phyloP scores from a whole-genome alignment of 2,113 vertebrate species.

The Gymnocephalus cernua region DNA sequence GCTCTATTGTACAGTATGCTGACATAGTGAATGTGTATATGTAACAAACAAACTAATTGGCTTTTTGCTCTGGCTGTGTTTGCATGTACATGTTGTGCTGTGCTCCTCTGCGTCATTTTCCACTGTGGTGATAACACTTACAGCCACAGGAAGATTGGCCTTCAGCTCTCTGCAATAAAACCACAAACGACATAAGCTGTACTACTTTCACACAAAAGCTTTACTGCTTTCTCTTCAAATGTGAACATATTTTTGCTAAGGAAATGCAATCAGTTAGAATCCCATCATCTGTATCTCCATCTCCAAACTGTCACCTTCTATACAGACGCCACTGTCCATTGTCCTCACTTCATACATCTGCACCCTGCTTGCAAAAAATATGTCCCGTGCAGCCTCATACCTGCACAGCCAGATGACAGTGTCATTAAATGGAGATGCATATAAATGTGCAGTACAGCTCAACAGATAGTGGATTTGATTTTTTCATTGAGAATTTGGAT shows the following conservation, averaged over 20 bases:
- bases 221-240: no score
- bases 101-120: neutral
- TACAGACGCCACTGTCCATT: no score
- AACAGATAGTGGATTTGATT: no score
- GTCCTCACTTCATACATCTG: no score
- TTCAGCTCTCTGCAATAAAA: neutral
- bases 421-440: neutral
- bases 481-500: no score
- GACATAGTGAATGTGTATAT: neutral
- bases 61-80: neutral
- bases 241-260: no score
- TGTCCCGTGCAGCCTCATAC: neutral
- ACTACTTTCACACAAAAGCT: neutral
- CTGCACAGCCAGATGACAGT: neutral
- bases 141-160: neutral
- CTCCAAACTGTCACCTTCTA: no score
- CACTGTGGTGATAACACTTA: slow-evolving; percentile 5
- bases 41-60: neutral
- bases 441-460: no score
- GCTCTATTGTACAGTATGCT: no score
- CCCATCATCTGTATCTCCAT: no score
- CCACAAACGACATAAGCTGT: neutral
- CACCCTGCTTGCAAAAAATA: neutral
- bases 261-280: no score
- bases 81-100: neutral